Percentiles rank a stretch among this genome's conserved stretches.
phyloP scores from a whole-genome alignment of 2,888 invertebrate species.

The Meiosimyza platycephala region DNA sequence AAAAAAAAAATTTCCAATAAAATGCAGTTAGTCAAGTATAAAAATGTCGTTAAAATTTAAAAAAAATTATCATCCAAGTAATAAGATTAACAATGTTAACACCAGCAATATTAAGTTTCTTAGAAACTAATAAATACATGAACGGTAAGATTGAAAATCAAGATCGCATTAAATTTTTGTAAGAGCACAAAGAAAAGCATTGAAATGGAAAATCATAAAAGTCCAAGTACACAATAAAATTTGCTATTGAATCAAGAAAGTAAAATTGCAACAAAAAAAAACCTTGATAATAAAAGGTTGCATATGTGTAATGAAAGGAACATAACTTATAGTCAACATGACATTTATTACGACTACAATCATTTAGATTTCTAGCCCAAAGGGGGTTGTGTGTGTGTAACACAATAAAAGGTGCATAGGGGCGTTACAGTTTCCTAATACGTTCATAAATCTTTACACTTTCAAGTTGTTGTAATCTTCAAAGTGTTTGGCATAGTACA shows the following conservation, averaged over 20 bases:
- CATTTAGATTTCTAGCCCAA: neutral
- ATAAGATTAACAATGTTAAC: slow-evolving; percentile 17
- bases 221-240: slow-evolving; percentile 2
- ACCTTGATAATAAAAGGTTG: too few relatives aligned
- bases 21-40: neutral
- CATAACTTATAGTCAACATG: slow-evolving; percentile 12
- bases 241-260: neutral
- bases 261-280: neutral
- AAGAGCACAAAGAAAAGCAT: slow-evolving; percentile 9
- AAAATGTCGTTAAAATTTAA: too few relatives aligned
- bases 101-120: neutral
- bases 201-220: slow-evolving; percentile 21
- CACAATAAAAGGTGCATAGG: neutral
- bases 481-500: neutral
- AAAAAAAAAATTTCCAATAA: neutral
- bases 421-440: slow-evolving; percentile 21
- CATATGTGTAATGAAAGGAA: neutral
- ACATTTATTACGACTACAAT: slow-evolving; percentile 6
- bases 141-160: neutral
- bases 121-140: neutral
- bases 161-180: neutral
- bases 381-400: neutral
- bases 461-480: neutral
- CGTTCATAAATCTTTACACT: slow-evolving; percentile 23
- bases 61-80: neutral